phyloP scores from a whole-genome alignment of 2,797 vertebrate species.

The Acanthurus leucopareius region DNA sequence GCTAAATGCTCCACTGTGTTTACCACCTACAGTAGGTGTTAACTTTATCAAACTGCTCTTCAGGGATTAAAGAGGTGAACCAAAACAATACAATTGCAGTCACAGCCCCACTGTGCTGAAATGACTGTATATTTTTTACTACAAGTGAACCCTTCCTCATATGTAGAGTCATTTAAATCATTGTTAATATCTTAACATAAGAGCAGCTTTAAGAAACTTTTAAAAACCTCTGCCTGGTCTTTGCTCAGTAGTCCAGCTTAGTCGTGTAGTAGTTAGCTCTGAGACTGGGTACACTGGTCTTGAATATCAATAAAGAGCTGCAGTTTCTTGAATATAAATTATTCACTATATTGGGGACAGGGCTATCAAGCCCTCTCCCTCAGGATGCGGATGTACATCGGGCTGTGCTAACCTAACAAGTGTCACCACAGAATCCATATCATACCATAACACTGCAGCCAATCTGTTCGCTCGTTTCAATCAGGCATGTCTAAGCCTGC shows the following conservation, averaged over 20 bases:
- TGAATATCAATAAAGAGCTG: slow-evolving; percentile 40
- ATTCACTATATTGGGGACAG: slow-evolving; percentile 41
- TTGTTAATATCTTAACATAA: neutral
- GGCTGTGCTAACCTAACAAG: slow-evolving; percentile 29
- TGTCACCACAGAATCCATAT: slow-evolving; percentile 29
- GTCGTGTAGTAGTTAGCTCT: neutral
- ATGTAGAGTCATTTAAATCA: neutral
- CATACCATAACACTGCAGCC: slow-evolving; percentile 21
- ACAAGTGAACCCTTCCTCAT: no score
- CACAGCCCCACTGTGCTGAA: neutral
- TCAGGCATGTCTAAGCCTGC: slow-evolving; percentile 30
- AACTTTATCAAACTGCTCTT: neutral
- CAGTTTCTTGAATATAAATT: slow-evolving; percentile 34
- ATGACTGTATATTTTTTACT: neutral
- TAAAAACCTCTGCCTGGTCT: neutral
- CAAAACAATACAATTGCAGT: neutral
- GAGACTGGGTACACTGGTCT: neutral
- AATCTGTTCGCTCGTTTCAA: slow-evolving; percentile 38
- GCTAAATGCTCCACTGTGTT: neutral
- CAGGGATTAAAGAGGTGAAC: no score
- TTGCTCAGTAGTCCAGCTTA: neutral
- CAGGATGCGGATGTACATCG: slow-evolving; percentile 6
- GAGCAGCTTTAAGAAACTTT: neutral
- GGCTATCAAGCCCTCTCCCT: slow-evolving; percentile 29
- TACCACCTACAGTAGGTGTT: neutral